A percentile compares a stretch with the other conserved stretches of the same genome.
Evolutionary conservation across 1,140 invertebrate species (phyloP).

Genomic region (Coelopa frigida): DNA sequence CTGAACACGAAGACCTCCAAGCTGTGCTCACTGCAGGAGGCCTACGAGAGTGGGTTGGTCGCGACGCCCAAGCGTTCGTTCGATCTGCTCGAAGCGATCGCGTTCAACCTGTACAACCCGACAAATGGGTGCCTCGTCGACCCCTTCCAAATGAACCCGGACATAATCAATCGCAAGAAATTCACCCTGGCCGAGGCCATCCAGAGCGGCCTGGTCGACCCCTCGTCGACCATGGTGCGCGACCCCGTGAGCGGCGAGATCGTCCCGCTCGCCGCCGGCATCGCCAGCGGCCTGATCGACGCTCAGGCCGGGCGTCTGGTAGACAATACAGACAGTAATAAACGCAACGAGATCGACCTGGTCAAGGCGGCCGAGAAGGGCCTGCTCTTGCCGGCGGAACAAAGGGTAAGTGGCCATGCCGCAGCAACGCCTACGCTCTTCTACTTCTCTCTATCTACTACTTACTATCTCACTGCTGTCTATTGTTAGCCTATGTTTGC

Average conservation of each 20-base stretch:
- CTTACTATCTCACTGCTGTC: too few relatives aligned
- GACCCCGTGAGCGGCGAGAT: slow-evolving; percentile 69
- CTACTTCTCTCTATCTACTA: too few relatives aligned
- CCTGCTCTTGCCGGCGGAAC: slow-evolving; percentile 79
- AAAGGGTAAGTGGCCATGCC: slow-evolving; percentile 80
- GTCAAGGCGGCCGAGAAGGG: slow-evolving; percentile 81
- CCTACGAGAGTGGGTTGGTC: slow-evolving; percentile 69
- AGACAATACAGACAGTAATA: slow-evolving; percentile 51
- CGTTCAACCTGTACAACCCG: slow-evolving; percentile 75
- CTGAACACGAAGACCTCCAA: slow-evolving; percentile 74
- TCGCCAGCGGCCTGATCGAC: slow-evolving; percentile 70
- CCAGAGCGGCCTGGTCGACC: slow-evolving; percentile 70
- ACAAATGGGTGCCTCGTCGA: slow-evolving; percentile 70
- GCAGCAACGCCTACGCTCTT: too few relatives aligned
- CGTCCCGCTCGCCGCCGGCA: slow-evolving; percentile 68
- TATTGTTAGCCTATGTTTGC: slow-evolving; percentile 4
- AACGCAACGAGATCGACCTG: slow-evolving; percentile 66
- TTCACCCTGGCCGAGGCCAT: slow-evolving; percentile 72
- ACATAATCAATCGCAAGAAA: slow-evolving; percentile 56
- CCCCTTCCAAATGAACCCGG: slow-evolving; percentile 64
- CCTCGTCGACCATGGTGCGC: slow-evolving; percentile 75
- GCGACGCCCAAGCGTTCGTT: slow-evolving; percentile 68
- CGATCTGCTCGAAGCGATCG: slow-evolving; percentile 71
- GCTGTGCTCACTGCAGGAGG: slow-evolving; percentile 62
- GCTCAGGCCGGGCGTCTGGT: slow-evolving; percentile 61